phyloP scores from a whole-genome alignment of 2,888 invertebrate species.

The Tachina fera region DNA sequence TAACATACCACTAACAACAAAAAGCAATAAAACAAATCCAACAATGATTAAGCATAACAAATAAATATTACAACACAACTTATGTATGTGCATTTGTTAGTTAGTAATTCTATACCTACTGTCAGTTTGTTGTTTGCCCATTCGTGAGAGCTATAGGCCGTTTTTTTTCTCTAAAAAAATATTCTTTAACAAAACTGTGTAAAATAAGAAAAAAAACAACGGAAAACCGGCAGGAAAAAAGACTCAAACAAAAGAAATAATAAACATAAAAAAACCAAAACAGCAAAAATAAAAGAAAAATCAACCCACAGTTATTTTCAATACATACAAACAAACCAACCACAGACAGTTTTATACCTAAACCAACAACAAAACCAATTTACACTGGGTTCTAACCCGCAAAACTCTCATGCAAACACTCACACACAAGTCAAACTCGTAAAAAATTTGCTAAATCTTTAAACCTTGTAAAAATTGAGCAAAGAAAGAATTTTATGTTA shows the following conservation, averaged over 20 bases:
- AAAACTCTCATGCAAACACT: neutral
- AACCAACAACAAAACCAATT: constrained; percentile 4
- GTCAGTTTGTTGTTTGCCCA: neutral
- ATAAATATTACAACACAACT: constrained; percentile 26
- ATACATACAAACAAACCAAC: neutral
- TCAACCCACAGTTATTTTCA: constrained; percentile 12
- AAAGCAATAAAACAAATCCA: constrained; percentile 15
- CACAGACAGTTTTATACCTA: neutral
- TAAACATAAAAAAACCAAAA: constrained; percentile 16
- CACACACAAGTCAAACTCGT: neutral
- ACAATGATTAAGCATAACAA: constrained; percentile 46
- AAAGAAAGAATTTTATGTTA: neutral
- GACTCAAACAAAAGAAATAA: neutral
- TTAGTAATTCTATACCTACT: neutral
- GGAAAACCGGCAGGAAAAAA: constrained; percentile 20
- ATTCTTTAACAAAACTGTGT: neutral
- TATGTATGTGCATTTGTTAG: neutral
- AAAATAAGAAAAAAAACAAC: constrained; percentile 4
- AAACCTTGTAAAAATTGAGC: constrained; percentile 2
- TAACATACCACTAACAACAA: constrained; percentile 6
- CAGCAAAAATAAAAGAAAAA: neutral
- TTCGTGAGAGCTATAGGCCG: neutral
- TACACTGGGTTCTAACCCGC: neutral
- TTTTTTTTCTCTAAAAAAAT: neutral
- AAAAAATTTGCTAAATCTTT: constrained; percentile 7